phyloP scores from a whole-genome alignment of 1,140 invertebrate species.

The Diachasma alloeum region DNA sequence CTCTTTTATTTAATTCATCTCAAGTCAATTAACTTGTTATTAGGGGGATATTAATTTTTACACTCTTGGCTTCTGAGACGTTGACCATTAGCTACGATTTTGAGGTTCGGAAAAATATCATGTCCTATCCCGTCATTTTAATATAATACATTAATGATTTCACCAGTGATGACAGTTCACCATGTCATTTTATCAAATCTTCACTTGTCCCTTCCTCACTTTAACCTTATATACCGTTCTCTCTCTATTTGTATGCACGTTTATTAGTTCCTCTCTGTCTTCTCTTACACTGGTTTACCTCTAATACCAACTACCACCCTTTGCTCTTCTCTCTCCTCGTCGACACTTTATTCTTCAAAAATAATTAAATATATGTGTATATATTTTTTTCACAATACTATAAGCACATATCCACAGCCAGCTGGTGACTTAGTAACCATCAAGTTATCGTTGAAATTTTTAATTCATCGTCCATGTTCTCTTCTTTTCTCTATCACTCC shows the following conservation, averaged over 20 bases:
- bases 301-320: conserved; percentile 5
- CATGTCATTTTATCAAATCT: conserved; percentile 42
- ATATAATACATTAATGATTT: background rate
- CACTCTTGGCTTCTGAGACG: background rate
- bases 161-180: conserved; percentile 51
- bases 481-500: conserved; percentile 14
- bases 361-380: background rate
- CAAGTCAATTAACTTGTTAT: background rate
- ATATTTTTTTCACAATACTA: background rate
- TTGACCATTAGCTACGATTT: background rate
- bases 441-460: background rate
- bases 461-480: conserved; percentile 23
- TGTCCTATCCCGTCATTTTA: background rate
- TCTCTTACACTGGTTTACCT: conserved; percentile 32
- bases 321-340: background rate
- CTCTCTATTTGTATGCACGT: conserved; percentile 33
- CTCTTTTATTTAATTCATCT: background rate
- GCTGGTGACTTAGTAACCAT: conserved; percentile 14
- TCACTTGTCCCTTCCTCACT: background rate
- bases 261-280: conserved; percentile 15
- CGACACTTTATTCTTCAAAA: background rate
- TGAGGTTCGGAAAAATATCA: background rate
- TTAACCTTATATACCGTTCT: conserved; percentile 18
- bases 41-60: background rate
- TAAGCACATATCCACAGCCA: background rate